phyloP scores from a whole-genome alignment of 2,113 vertebrate species.

The Pongo abelii region DNA sequence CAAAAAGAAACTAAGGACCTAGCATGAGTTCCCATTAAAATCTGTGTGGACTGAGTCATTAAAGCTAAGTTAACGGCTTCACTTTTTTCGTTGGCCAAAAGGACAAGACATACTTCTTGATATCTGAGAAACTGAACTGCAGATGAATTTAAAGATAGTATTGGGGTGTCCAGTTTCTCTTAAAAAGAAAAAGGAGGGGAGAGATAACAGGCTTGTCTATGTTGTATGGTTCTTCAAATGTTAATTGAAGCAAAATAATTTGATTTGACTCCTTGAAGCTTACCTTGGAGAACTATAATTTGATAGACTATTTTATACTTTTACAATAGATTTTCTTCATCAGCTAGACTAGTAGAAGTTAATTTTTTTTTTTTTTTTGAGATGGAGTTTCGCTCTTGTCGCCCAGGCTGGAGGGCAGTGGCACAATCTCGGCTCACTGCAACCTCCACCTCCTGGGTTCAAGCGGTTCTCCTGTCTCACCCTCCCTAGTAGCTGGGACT shows the following conservation, averaged over 20 bases:
- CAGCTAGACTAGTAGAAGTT: neutral
- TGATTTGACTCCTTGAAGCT: slow-evolving; percentile 2
- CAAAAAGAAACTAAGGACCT: neutral
- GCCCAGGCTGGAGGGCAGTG: too few species aligned
- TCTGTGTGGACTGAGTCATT: neutral
- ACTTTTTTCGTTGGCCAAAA: neutral
- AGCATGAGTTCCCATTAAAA: neutral
- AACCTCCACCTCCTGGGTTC: too few species aligned
- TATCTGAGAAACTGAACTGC: neutral
- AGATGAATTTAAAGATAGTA: neutral
- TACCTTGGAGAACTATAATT: neutral
- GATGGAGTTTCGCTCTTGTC: too few species aligned
- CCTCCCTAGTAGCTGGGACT: too few species aligned
- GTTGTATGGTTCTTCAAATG: neutral
- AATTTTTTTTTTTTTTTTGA: too few species aligned
- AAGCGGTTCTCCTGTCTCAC: too few species aligned
- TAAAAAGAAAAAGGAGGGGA: neutral
- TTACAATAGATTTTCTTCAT: neutral
- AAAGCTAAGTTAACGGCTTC: neutral
- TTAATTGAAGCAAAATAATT: slow-evolving; percentile 14
- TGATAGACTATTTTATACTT: neutral
- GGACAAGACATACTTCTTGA: neutral
- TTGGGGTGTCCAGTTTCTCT: neutral
- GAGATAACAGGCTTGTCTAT: neutral
- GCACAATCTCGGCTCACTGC: too few species aligned